A percentile compares a stretch with the other conserved stretches of the same genome.
Conservation (phyloP, 2,113 vertebrate genomes). For the Pipa parva region DNA sequence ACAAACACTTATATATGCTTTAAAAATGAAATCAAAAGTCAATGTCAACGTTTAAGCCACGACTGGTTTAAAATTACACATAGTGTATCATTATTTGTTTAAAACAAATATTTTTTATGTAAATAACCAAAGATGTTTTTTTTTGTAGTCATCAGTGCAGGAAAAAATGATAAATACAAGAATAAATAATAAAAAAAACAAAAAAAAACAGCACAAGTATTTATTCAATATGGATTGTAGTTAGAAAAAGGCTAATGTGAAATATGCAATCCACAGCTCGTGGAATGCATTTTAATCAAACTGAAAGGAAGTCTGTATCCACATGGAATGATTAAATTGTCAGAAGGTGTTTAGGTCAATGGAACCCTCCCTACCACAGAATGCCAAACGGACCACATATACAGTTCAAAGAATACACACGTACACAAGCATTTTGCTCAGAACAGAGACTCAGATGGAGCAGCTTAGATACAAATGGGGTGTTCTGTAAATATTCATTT, state of each 20-base stretch:
- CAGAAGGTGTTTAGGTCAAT: slow-evolving; percentile 32
- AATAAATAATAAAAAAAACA: no score
- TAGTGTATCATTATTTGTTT: no score
- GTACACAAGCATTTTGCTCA: neutral
- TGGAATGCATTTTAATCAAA: slow-evolving; percentile 37
- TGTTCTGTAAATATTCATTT: neutral
- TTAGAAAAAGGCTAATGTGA: neutral
- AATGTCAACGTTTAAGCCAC: no score
- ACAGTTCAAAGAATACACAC: neutral
- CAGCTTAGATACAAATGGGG: neutral
- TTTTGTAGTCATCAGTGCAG: no score
- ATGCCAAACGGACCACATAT: slow-evolving; percentile 18
- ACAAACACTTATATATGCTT: no score
- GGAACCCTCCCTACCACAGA: slow-evolving; percentile 2
- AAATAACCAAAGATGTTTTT: no score
- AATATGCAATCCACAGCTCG: slow-evolving; percentile 4
- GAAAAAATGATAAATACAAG: no score
- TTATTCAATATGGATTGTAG: neutral
- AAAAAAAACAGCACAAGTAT: neutral
- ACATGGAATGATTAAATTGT: slow-evolving; percentile 19
- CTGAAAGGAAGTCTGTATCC: slow-evolving; percentile 19
- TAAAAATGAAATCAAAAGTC: no score
- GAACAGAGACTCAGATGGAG: neutral
- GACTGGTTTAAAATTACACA: no score
- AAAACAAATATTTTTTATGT: no score